Evolutionary conservation across 2,888 invertebrate species (phyloP).

Genomic region (Liposcelis brunnea): DNA sequence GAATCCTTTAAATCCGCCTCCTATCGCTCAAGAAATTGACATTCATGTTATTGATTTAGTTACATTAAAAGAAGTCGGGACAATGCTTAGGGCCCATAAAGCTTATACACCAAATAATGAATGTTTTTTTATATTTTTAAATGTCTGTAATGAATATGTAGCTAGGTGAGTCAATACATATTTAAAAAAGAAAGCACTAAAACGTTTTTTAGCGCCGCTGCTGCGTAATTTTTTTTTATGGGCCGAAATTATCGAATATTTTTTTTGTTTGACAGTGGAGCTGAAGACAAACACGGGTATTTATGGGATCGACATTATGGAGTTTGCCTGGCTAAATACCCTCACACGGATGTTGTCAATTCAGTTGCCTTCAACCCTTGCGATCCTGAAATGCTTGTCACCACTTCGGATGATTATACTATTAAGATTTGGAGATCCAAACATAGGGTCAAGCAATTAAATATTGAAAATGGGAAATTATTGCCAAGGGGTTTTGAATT

Average conservation of each 20-base stretch:
- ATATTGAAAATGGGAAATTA: constrained; percentile 25
- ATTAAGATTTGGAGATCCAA: constrained; percentile 44
- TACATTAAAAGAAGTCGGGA: constrained; percentile 56
- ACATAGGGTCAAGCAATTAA: constrained; percentile 29
- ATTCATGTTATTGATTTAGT: constrained; percentile 71
- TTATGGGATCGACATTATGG: constrained; percentile 76
- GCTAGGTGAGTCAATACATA: constrained; percentile 41
- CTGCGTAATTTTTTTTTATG: too few relatives aligned
- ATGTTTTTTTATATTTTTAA: constrained; percentile 72
- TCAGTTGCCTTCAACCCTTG: constrained; percentile 70
- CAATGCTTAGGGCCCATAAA: constrained; percentile 59
- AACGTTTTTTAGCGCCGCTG: too few relatives aligned
- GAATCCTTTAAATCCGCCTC: constrained; percentile 62
- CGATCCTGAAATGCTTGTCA: constrained; percentile 64
- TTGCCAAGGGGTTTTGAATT: constrained; percentile 31
- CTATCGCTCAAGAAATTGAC: constrained; percentile 72
- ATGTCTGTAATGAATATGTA: constrained; percentile 65
- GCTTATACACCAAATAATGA: constrained; percentile 72
- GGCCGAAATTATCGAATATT: too few relatives aligned
- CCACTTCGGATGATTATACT: constrained; percentile 63
- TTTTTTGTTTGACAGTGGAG: too few relatives aligned
- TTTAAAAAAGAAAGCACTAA: too few relatives aligned
- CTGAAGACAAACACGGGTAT: constrained; percentile 67
- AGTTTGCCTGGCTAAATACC: constrained; percentile 52
- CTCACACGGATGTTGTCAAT: constrained; percentile 65